Percentiles rank a stretch among this genome's conserved stretches.
Evolutionary conservation across 2,113 vertebrate genomes (phyloP).

Genomic region (Hippocampus abdominalis): DNA sequence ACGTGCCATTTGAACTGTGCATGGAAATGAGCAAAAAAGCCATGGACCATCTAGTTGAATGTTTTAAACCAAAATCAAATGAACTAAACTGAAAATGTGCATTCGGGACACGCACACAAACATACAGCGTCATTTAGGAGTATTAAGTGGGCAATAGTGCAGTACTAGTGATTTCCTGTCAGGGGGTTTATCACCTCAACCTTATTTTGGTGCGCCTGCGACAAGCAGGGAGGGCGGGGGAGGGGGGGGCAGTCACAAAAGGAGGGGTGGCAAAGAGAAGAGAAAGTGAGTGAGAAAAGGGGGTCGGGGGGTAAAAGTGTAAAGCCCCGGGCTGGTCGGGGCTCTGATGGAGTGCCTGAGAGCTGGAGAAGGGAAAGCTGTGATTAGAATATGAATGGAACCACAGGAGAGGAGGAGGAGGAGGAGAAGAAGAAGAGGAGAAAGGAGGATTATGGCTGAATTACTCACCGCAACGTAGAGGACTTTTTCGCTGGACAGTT

Average conservation of each 20-base stretch:
- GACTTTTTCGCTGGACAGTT: conserved; percentile 67
- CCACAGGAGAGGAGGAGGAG: conserved; percentile 83
- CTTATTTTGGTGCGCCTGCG: conserved; percentile 73
- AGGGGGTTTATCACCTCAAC: conserved; percentile 47
- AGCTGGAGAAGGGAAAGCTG: conserved; percentile 95
- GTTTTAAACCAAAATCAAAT: background rate
- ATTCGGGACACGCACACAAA: background rate
- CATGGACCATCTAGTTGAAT: background rate
- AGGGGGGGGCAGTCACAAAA: conserved; percentile 65
- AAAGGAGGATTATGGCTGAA: conserved; percentile 97
- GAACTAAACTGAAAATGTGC: background rate
- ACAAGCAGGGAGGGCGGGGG: conserved; percentile 74
- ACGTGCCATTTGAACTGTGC: too few relatives aligned
- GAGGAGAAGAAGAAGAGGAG: conserved; percentile 58
- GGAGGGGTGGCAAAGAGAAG: conserved; percentile 71
- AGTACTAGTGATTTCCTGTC: conserved; percentile 18
- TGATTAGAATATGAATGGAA: conserved; percentile 99
- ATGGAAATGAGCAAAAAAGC: too few relatives aligned
- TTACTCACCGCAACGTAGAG: conserved; percentile 89
- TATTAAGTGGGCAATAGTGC: background rate
- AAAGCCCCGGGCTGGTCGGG: conserved; percentile 79
- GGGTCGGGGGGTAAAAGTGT: conserved; percentile 84
- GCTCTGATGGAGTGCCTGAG: conserved; percentile 90
- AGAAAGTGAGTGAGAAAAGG: conserved; percentile 30
- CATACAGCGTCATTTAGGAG: background rate